Conservation (phyloP, 2,888 invertebrate species). For the Diplolepis rosae region DNA sequence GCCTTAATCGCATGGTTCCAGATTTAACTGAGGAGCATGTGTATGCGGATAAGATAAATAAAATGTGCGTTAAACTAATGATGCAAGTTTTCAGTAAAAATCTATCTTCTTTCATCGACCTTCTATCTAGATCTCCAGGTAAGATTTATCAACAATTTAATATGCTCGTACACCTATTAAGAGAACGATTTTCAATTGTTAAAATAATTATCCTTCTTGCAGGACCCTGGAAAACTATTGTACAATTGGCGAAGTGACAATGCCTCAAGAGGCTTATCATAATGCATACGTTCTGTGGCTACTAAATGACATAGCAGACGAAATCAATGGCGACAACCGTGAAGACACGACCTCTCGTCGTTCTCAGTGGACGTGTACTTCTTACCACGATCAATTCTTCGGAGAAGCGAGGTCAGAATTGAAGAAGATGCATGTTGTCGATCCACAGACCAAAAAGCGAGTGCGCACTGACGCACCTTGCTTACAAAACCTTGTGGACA, state of each 20-base stretch:
- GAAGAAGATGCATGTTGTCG: constrained; percentile 28
- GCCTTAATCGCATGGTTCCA: not conserved
- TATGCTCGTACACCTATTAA: no score
- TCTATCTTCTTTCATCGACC: no score
- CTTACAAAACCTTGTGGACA: not conserved
- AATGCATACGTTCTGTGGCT: constrained; percentile 20
- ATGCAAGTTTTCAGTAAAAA: no score
- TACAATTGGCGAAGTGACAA: not conserved
- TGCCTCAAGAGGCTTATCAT: not conserved
- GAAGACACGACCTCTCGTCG: not conserved
- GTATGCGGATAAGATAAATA: constrained; percentile 4
- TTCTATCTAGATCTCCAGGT: not conserved
- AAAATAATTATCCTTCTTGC: not conserved
- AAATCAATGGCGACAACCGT: constrained; percentile 9
- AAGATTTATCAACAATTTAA: no score
- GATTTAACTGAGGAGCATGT: not conserved
- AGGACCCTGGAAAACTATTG: not conserved
- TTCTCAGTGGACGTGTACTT: not conserved
- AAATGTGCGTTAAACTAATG: constrained; percentile 22
- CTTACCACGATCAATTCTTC: constrained; percentile 20
- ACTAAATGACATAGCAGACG: constrained; percentile 23
- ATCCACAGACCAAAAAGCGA: not conserved
- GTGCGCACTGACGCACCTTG: not conserved
- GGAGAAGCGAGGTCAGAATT: not conserved
- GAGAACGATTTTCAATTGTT: no score